Base-by-base conservation (phyloP, 2,797 vertebrate genomes). In the Astyanax mexicanus region DNA sequence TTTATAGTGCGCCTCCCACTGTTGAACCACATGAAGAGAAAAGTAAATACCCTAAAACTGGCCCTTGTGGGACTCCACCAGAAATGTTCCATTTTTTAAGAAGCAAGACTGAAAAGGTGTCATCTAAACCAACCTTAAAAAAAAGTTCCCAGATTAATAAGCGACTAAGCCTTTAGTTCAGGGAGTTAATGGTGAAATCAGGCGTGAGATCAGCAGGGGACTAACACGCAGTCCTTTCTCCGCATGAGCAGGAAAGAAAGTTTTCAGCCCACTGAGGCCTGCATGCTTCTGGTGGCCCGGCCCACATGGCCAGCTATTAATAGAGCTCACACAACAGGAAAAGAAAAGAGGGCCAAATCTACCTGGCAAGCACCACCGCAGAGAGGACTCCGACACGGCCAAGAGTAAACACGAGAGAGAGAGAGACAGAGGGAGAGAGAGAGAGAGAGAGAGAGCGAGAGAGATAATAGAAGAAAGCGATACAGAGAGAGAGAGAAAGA, bases 271-370 rank as follows among this genome's bases (percentile, higher is more conserved):
- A 69, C 65, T 70, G 88, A 90, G 91, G 85, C 84, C 90, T 88
- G 87, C 86, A 84, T 81, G 83, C 86, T 88, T 89, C 85, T 90
- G 86, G 80, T 5, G 88, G 87, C 88, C 86, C 86, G 81, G 84
- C 81, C 84, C 37, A 84, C 86, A 90, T 89, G 84, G 84, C 86
- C 84, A 69, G 87, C 91, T 94, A 94, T 94, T 93, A 94, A 91
- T 94, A 94, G 93, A 84, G 79, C 80, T 69, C 75, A 84, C 93
- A 92, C 91, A 91, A 93, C 91, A 91, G 91, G 92, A 94, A 92
- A 86, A 38, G 82, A 87, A 93, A 93, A 93, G 82, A 90, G 91
- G 92, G 92, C 91, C 92, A 94, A 87, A 83, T 92, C 91, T 91
- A 93, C 92, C 92, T 93, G 90, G 90, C 90, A 90, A 91, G 90